Percentiles rank a stretch among this genome's conserved stretches.
phyloP scores from a whole-genome alignment of 2,888 invertebrate genomes.

The Escarpia spicata region DNA sequence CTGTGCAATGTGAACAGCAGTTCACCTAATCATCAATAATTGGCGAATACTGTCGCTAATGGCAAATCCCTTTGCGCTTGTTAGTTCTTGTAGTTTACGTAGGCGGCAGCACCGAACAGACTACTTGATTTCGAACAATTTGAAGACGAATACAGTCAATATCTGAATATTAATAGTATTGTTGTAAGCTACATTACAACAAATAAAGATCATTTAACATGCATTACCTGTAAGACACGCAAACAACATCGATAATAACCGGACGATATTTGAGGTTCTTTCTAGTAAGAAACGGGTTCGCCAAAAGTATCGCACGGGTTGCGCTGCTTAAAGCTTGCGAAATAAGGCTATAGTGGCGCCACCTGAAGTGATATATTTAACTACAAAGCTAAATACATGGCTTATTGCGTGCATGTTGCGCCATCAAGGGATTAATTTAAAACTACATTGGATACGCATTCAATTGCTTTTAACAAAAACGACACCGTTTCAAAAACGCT shows the following conservation, averaged over 20 bases:
- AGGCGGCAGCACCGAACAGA: slow-evolving; percentile 11
- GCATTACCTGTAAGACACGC: not conserved
- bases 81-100: not conserved
- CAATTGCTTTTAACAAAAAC: not conserved
- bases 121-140: not conserved
- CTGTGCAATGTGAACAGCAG: not conserved
- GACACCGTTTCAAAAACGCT: not conserved
- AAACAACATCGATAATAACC: not conserved
- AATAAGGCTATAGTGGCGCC: not conserved
- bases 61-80: not conserved
- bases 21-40: not conserved
- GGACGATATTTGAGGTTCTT: not conserved
- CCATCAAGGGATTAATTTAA: not conserved
- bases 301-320: not conserved
- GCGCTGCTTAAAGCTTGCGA: not conserved
- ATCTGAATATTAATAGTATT: not conserved
- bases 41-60: not conserved
- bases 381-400: slow-evolving; percentile 1
- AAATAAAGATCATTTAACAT: not conserved
- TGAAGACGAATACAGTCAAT: not conserved
- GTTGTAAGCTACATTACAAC: not conserved
- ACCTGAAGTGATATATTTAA: not conserved
- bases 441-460: not conserved
- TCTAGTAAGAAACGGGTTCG: not conserved
- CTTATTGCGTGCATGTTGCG: not conserved